Evolutionary conservation across 2,797 vertebrate species (phyloP), one percentile per base, ranked within the genome.

Genomic region (Morus bassanus): DNA sequence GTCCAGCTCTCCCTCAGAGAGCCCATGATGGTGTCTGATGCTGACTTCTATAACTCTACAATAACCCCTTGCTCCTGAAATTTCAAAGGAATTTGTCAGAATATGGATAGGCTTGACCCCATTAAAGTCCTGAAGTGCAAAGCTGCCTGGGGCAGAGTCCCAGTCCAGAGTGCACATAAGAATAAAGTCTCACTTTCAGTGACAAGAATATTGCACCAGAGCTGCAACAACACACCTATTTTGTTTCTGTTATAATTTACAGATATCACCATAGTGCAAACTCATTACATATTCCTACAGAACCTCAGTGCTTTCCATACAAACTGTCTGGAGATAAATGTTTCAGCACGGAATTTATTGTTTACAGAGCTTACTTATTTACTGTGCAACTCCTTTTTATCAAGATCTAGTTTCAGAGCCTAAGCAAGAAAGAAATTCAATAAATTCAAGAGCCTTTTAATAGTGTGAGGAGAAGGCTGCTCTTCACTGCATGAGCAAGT

Each of bases 391-490:
- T 85, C 53, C 33, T 60, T 94, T 93, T 94, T 93, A 95, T 91
- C 95, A 95, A 89, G 87, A 78, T 74, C 89, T 79, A 35, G 23
- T 88, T 96, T 83, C 95, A 88, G 50, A 83, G 87, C 72, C 35
- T 45, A 45, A 73, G 76, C 46, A 91, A 75, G 84, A 82, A 73
- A 91, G 63, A 92, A 93, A 94, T 79, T 59, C 79, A 95, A 65
- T 94, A 93, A 94, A 92, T 82, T 70, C 80, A 87, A 87, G 53
- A 82, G 61, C 39, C 72, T 94, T 73, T 86, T 90, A 91, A 89
- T 46, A 80, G 96, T 78, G 59, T 28, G 73, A 94, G 77, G 95
- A 95, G 95, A 96, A 95, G 85, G 94, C 95, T 97, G 91, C 86
- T 75, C 94, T 96, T 95, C 86, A 97, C 88, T 94, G 94, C 78